Evolutionary conservation across 2,797 vertebrate species (phyloP).

Genomic region (Myoxocephalus aenaeus): DNA sequence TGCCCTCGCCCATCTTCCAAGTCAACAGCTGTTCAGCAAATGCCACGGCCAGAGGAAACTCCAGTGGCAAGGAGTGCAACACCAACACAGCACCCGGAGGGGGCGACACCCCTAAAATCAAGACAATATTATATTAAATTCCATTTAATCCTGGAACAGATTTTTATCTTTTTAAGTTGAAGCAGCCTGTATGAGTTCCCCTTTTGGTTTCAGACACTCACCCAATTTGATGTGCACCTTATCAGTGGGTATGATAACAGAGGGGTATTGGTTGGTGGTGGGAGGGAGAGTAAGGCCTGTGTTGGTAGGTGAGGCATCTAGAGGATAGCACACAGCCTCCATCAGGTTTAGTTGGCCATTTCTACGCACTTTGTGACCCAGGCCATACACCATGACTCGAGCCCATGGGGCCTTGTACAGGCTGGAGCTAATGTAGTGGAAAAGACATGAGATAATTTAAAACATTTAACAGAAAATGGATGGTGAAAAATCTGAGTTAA

Average conservation of each 20-base stretch:
- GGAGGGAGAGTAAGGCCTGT: conserved; percentile 96
- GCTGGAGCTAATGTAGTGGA: conserved; percentile 88
- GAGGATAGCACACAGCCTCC: conserved; percentile 94
- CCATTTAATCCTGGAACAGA: neutral
- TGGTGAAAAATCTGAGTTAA: neutral
- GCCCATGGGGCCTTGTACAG: conserved; percentile 98
- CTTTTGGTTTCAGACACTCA: conserved; percentile 64
- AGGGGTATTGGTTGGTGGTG: conserved; percentile 96
- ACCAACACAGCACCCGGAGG: conserved; percentile 94
- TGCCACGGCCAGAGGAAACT: conserved; percentile 96
- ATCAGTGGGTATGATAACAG: conserved; percentile 96
- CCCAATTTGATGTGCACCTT: conserved; percentile 97
- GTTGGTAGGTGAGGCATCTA: conserved; percentile 98
- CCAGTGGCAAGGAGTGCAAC: conserved; percentile 95
- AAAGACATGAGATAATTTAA: neutral
- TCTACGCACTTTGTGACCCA: conserved; percentile 95
- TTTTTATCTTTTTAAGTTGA: neutral
- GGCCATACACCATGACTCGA: conserved; percentile 94
- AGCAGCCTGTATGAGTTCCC: neutral
- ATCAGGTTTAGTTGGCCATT: conserved; percentile 97
- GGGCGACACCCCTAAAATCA: conserved; percentile 91
- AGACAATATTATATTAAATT: neutral
- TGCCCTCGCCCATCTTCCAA: conserved; percentile 90
- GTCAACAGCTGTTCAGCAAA: conserved; percentile 96
- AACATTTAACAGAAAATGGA: neutral